These are phyloP conservation scores for Hiodon alosoides DNA, from an alignment of 2,113 vertebrate species.

Conservation along the genomic window DNA sequence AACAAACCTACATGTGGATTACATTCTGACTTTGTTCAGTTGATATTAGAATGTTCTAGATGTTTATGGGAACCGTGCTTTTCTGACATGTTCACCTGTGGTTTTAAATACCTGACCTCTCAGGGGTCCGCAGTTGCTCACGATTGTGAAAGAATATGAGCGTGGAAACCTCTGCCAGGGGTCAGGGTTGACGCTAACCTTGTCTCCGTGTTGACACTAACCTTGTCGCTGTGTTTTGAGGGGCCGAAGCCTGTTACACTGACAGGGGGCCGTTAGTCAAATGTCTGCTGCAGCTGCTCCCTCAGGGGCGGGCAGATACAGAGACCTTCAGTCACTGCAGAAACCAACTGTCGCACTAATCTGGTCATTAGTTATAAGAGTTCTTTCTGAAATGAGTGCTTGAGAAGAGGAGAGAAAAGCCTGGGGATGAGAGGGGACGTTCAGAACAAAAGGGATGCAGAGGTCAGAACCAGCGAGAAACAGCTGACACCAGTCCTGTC, in stretches of 20 bases:
- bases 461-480: background rate
- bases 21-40: too few relatives aligned
- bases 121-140: too few relatives aligned
- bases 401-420: background rate
- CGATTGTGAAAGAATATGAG: too few relatives aligned
- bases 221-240: too few relatives aligned
- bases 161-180: too few relatives aligned
- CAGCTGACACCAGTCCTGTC: constrained; percentile 13
- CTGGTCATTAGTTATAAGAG: constrained; percentile 13
- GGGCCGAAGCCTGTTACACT: background rate
- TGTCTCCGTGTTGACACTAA: too few relatives aligned
- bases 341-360: background rate
- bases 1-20: too few relatives aligned
- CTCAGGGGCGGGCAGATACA: background rate
- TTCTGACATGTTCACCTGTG: too few relatives aligned
- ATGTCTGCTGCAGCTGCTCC: constrained; percentile 5
- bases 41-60: too few relatives aligned
- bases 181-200: too few relatives aligned
- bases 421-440: background rate
- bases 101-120: too few relatives aligned
- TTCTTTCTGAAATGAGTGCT: background rate
- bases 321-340: background rate
- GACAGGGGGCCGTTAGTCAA: background rate
- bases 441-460: background rate
- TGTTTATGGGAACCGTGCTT: too few relatives aligned